Evolutionary conservation across 2,888 invertebrate genomes (phyloP), one percentile per base, ranked within the genome.

Genomic region (Leptinotarsa peninsularis): DNA sequence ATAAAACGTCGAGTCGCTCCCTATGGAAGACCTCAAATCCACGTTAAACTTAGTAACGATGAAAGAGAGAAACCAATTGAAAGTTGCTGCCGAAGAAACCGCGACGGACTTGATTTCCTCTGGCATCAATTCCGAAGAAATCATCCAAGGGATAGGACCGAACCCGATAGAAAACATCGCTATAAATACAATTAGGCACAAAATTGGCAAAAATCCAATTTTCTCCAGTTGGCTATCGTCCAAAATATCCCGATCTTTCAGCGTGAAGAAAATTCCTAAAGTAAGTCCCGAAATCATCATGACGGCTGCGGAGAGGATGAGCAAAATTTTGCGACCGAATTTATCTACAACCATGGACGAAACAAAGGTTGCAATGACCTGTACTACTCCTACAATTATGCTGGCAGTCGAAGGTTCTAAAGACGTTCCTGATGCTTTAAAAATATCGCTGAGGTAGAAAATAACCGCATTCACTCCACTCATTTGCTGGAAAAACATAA

Each of bases 401-500:
- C 95, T 92, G 0, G 94, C 91, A 7, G 91, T 84, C 21, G 90
- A 89, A 0, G 92, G 86, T 4, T 90, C 86, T 43, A 95, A 89
- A 0, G 87, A 78, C 4, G 91, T 91, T 14, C 91, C 92, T 10
- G 95, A 93, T 66, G 90, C 76, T 68, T 87, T 83, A 87, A 97
- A 97, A 77, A 98, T 97, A 1, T 89, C 86, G 0, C 91, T 91
- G 0, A 94, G 91, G 83, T 94, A 95, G 87, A 96, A 96, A 77
- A 96, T 94, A 4, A 96, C 94, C 0, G 94, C 94, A 82, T 96
- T 96, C 67, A 95, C 92, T 60, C 96, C 95, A 73, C 94, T 93
- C 72, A 96, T 89, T 86, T 97, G 97, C 86, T 97, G 97, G 88
- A 96, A 95, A 81, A 95, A 88, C 96, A 97, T 97, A 4, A 97